Evolutionary conservation across 2,888 invertebrate genomes (phyloP).

Genomic region (Panorpa germanica): DNA sequence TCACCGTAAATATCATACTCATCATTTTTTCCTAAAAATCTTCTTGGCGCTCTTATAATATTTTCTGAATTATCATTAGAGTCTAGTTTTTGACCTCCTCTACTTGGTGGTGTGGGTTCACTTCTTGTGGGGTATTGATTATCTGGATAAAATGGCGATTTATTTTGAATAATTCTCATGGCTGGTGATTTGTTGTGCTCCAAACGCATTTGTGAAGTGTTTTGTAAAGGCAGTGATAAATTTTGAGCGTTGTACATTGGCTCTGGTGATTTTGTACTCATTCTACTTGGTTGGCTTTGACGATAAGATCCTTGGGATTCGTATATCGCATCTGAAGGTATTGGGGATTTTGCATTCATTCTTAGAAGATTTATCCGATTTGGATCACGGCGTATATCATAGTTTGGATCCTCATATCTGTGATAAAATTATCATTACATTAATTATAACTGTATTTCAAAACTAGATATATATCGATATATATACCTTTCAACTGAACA

Average conservation of each 20-base stretch:
- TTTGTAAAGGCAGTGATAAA: constrained; percentile 27
- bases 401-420: constrained; percentile 34
- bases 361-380: constrained; percentile 28
- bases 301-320: constrained; percentile 20
- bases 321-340: constrained; percentile 29
- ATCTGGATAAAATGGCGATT: constrained; percentile 29
- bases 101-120: constrained; percentile 16
- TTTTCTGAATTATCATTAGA: too few species aligned
- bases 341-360: constrained; percentile 25
- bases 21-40: constrained; percentile 12
- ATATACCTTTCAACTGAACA: constrained; percentile 26
- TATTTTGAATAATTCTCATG: constrained; percentile 27
- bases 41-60: constrained; percentile 17
- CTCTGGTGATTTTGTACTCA: constrained; percentile 16
- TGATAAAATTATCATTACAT: constrained; percentile 9
- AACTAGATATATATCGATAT: constrained; percentile 1
- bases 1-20: constrained; percentile 11
- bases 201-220: constrained; percentile 24
- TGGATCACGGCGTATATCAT: constrained; percentile 31
- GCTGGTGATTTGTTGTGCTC: constrained; percentile 23
- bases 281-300: constrained; percentile 11
- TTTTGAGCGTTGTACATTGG: constrained; percentile 26
- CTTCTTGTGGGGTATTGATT: constrained; percentile 17
- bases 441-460: constrained; percentile 2
- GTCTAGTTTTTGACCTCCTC: too few species aligned